phyloP scores from a whole-genome alignment of 2,888 invertebrate genomes.

The Platerodrilus igneus region DNA sequence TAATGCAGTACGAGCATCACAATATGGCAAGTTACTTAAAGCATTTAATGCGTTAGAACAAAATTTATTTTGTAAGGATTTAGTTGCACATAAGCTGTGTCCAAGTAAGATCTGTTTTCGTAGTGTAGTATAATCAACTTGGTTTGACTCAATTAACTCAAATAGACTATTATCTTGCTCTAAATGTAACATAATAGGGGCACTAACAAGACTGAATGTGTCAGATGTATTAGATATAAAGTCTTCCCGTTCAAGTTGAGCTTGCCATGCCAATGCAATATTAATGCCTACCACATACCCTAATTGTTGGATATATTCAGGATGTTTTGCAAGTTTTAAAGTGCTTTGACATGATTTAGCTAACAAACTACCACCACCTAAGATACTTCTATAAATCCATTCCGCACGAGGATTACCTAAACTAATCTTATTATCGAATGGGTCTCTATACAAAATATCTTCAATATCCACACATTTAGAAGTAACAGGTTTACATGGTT shows the following conservation, averaged over 20 bases:
- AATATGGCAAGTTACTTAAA: neutral
- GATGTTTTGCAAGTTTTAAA: constrained; percentile 75
- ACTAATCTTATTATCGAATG: constrained; percentile 34
- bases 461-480: constrained; percentile 25
- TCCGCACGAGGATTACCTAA: constrained; percentile 65
- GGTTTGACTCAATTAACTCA: constrained; percentile 59
- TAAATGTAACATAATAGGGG: constrained; percentile 77
- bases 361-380: constrained; percentile 67
- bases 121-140: no score
- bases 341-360: constrained; percentile 84
- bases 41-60: neutral
- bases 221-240: constrained; percentile 48
- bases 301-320: constrained; percentile 64
- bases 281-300: constrained; percentile 86
- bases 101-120: no score
- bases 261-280: constrained; percentile 83
- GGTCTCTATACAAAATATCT: constrained; percentile 31
- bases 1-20: neutral
- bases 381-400: constrained; percentile 71
- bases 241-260: constrained; percentile 61
- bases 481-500: constrained; percentile 62
- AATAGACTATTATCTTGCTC: constrained; percentile 65
- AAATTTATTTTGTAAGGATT: no score
- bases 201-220: constrained; percentile 67
- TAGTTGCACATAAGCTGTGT: no score